Percentiles rank a stretch among this genome's conserved stretches.
Conservation (phyloP, 1,140 invertebrate genomes). For the honey bee (Apis mellifera) region Amel_HAv3.1 CM009941.2:1185501-1186000, state of each 20-base stretch:
- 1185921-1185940: no score
- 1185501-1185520: neutral
- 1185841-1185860: no score
- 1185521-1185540: neutral
- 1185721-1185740: neutral
- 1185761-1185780: neutral
- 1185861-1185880: no score
- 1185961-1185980: no score
- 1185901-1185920: no score
- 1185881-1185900: no score
- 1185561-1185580: neutral
- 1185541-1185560: neutral
- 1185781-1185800: no score
- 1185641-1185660: slow-evolving; percentile 1
- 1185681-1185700: slow-evolving; percentile 27
- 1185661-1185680: neutral
- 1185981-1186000: no score
- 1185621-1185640: neutral
- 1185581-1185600: neutral
- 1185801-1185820: no score
- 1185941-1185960: no score
- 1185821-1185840: no score
- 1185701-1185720: neutral
- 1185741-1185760: neutral
- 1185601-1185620: neutral